Evolutionary conservation across 2,113 vertebrate genomes (phyloP).

Genomic region (Naja naja): DNA sequence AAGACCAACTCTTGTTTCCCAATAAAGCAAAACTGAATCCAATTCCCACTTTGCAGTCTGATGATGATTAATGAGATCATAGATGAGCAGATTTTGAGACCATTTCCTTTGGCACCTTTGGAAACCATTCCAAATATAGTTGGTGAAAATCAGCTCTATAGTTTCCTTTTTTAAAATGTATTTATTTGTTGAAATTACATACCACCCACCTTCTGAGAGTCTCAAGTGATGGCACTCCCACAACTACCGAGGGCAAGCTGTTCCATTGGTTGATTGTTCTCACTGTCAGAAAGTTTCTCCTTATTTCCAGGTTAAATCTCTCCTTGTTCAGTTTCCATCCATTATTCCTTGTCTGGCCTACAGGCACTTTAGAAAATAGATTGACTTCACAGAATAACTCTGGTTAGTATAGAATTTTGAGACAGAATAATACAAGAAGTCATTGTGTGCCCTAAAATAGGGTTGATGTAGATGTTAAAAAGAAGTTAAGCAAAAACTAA

Average conservation of each 20-base stretch:
- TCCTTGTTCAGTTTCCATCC: no score
- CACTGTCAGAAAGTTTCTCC: no score
- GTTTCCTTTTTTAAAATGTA: background rate
- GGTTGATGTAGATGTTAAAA: background rate
- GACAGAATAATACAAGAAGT: background rate
- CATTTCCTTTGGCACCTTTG: background rate
- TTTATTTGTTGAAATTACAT: background rate
- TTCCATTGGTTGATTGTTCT: no score
- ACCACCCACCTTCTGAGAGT: background rate
- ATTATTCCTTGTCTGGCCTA: no score
- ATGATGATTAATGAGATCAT: background rate
- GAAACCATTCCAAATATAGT: background rate
- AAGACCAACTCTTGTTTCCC: background rate
- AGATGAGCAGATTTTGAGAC: background rate
- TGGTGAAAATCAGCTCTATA: background rate
- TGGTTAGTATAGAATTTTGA: background rate
- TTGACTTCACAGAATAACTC: background rate
- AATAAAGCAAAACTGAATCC: background rate
- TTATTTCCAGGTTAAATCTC: no score
- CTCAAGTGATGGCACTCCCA: no score
- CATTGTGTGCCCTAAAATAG: background rate
- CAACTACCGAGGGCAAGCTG: no score
- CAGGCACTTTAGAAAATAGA: no score
- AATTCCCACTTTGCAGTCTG: background rate
- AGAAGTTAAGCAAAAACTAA: background rate